phyloP scores from a whole-genome alignment of 2,888 invertebrate genomes.

The Busseola fusca region DNA sequence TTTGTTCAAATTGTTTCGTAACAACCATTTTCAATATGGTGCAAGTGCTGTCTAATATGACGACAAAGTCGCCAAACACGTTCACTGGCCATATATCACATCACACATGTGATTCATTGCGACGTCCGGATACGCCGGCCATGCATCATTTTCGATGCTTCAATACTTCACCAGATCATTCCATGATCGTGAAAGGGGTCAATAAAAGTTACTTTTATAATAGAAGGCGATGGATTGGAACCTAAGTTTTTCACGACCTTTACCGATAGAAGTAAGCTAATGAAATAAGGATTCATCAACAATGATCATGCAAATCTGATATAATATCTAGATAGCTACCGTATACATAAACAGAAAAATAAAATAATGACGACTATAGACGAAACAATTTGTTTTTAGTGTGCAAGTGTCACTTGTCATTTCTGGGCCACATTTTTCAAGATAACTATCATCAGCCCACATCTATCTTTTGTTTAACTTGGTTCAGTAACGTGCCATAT shows the following conservation, averaged over 20 bases:
- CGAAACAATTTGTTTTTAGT: neutral
- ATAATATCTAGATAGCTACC: neutral
- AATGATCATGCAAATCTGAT: neutral
- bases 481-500: conserved; percentile 7
- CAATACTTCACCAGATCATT: conserved; percentile 23
- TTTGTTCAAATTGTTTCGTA: neutral
- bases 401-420: conserved; percentile 5
- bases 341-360: neutral
- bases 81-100: conserved; percentile 21
- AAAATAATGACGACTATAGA: neutral
- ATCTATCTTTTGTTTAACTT: conserved; percentile 13
- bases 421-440: conserved; percentile 5
- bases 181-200: neutral
- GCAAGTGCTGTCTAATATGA: conserved; percentile 1
- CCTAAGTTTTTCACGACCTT: neutral
- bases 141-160: conserved; percentile 26
- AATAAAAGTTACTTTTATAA: neutral
- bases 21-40: neutral
- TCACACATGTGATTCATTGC: conserved; percentile 38
- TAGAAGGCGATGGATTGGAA: neutral
- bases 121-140: conserved; percentile 16
- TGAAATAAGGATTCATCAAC: neutral
- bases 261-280: neutral
- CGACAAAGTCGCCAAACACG: conserved; percentile 9
- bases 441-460: conserved; percentile 5